Conservation (phyloP, 2,888 invertebrate genomes). For the Leucophora obtusa region DNA sequence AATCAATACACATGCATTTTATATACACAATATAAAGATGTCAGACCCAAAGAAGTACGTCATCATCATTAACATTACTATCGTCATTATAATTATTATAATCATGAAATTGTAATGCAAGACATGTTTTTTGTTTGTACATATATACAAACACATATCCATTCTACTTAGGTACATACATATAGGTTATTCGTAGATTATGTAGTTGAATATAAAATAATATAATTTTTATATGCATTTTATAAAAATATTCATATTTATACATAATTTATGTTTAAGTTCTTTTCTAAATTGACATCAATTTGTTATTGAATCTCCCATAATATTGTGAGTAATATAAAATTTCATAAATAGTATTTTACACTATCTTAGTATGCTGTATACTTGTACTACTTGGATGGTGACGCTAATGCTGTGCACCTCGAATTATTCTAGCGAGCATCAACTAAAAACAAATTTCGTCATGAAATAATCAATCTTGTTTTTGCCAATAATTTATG, state of each 20-base stretch:
- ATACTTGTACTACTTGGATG: not conserved
- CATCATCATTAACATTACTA: slow-evolving; percentile 12
- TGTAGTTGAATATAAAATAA: not conserved
- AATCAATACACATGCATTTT: slow-evolving; percentile 49
- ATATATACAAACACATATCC: not conserved
- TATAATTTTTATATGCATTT: not conserved
- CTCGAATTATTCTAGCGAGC: too few species aligned
- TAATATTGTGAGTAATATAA: not conserved
- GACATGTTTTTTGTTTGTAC: slow-evolving; percentile 37
- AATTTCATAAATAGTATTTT: not conserved
- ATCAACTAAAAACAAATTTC: not conserved
- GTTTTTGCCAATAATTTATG: not conserved
- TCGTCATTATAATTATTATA: slow-evolving; percentile 2
- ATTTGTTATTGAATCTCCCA: not conserved
- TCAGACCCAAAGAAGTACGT: slow-evolving; percentile 44
- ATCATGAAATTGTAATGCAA: slow-evolving; percentile 47
- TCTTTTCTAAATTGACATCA: slow-evolving; percentile 4
- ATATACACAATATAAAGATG: slow-evolving; percentile 47
- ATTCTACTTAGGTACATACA: not conserved
- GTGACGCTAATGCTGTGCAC: not conserved
- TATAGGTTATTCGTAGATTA: slow-evolving; percentile 12
- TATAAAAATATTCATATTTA: not conserved
- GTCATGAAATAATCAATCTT: not conserved
- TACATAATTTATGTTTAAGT: not conserved
- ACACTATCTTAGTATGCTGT: not conserved